Evolutionary conservation across 2,888 invertebrate genomes (phyloP), one percentile per base, ranked within the genome.

Genomic region (Axea sp.): DNA sequence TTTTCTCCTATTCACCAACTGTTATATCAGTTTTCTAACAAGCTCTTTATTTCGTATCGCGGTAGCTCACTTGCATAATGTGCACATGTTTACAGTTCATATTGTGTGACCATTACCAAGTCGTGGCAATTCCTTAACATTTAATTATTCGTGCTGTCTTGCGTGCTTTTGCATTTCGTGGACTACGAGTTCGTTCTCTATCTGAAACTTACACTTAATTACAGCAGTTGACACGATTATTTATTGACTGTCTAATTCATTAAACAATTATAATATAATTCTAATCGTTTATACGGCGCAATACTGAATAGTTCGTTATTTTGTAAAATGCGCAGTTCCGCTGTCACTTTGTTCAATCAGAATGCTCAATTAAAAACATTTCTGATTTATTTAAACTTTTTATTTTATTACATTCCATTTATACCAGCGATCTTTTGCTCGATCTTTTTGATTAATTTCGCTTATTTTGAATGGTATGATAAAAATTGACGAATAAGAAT

Each of bases 281-380:
- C 31, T 45, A 24, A 45, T 55, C 47, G 30, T 51, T 24, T 17
- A 9, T 22, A 9, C 14, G 17, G 11, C 9, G 62, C 22, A 11
- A 64, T 17, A 8, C 1, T 39, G 30, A 65, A 65, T 47, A 43
- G 37, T 30, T 55, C 41, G 43, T 33, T 59, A 67, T 57, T 57
- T 67, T 67, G 57, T 57, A 67, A 67, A 57, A 57, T 57, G 47
- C 43, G 57, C 47, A 47, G 47, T 39, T 53, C 22, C 24, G 30
- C 35, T 55, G 47, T 4, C 22, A 26, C 39, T 49, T 49, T n/a
- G 37, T 12, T 39, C 47, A 67, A 67, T 57, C 47, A 53, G 47
- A 26, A 19, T 15, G 30, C 12, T 37, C 30, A 31, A 39, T 39
- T 14, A 9, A 37, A 8, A 22, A 8, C 31, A 35, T 45, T 47